Conservation (phyloP, 2,888 invertebrate genomes). For the Polyploca ridens region DNA sequence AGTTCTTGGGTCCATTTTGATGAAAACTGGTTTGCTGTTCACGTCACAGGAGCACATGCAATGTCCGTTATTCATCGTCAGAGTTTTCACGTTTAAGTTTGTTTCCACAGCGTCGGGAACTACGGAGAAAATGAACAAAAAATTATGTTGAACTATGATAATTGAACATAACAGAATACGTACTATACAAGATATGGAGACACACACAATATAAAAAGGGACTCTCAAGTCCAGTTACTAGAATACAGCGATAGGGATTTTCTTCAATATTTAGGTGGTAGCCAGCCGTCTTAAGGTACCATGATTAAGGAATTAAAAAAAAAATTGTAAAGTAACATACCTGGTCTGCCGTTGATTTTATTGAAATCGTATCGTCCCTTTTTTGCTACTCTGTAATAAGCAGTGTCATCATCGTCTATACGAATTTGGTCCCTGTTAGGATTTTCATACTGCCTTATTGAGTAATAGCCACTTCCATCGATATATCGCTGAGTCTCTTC, state of each 20-base stretch:
- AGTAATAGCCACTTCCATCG: not conserved
- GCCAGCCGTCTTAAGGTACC: too few relatives aligned
- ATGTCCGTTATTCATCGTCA: conserved; percentile 37
- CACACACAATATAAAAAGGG: too few relatives aligned
- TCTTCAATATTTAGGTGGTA: too few relatives aligned
- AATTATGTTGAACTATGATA: too few relatives aligned
- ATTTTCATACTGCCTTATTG: not conserved
- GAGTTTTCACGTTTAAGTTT: conserved; percentile 36
- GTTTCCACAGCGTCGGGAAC: conserved; percentile 33
- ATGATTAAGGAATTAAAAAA: too few relatives aligned
- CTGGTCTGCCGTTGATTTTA: conserved; percentile 12
- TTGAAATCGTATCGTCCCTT: conserved; percentile 24
- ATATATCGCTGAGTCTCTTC: not conserved
- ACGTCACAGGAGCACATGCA: conserved; percentile 52
- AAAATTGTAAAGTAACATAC: conserved; percentile 3
- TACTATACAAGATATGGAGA: too few relatives aligned
- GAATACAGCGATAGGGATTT: too few relatives aligned
- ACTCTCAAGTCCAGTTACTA: too few relatives aligned
- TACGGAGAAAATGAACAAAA: conserved; percentile 20
- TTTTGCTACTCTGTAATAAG: not conserved
- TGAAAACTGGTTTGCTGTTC: conserved; percentile 42
- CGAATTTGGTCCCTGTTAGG: not conserved
- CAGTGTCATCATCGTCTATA: not conserved
- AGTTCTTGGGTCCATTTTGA: conserved; percentile 32
- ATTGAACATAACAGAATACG: too few relatives aligned